Evolutionary conservation across 2,113 vertebrate species (phyloP).

Genomic region (Grantiella picta): DNA sequence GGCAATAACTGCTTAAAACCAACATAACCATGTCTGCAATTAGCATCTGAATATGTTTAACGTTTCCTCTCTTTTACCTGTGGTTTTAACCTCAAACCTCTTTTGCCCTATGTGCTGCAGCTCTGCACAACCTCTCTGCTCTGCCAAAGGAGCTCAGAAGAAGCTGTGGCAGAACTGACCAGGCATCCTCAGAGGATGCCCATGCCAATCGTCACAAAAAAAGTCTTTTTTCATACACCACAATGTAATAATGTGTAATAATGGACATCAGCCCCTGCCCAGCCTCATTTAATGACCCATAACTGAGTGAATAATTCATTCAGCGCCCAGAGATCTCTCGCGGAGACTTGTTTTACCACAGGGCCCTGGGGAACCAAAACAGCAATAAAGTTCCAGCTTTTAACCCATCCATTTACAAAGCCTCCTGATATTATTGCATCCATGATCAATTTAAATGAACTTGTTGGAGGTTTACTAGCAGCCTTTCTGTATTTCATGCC

Average conservation of each 20-base stretch:
- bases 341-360: conserved; percentile 56
- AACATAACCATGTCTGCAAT: neutral
- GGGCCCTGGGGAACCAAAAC: conserved; percentile 35
- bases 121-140: neutral
- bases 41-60: neutral
- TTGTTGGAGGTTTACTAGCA: conserved; percentile 24
- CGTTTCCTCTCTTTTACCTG: neutral
- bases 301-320: conserved; percentile 66
- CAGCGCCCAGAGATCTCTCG: neutral
- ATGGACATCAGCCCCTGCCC: neutral
- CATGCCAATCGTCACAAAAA: neutral
- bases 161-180: neutral
- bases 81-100: neutral
- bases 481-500: conserved; percentile 19
- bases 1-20: neutral
- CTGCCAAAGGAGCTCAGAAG: neutral
- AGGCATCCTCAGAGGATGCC: neutral
- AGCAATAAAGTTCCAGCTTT: conserved; percentile 58
- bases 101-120: neutral
- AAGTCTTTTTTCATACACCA: neutral
- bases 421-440: conserved; percentile 11
- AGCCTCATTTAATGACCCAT: conserved; percentile 47
- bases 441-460: conserved; percentile 59
- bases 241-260: conserved; percentile 24
- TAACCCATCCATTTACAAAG: conserved; percentile 58